Evolutionary conservation across 1,140 invertebrate species (phyloP), one percentile per base, ranked within the genome.

Genomic region (Zeugodacus cucurbitae): DNA sequence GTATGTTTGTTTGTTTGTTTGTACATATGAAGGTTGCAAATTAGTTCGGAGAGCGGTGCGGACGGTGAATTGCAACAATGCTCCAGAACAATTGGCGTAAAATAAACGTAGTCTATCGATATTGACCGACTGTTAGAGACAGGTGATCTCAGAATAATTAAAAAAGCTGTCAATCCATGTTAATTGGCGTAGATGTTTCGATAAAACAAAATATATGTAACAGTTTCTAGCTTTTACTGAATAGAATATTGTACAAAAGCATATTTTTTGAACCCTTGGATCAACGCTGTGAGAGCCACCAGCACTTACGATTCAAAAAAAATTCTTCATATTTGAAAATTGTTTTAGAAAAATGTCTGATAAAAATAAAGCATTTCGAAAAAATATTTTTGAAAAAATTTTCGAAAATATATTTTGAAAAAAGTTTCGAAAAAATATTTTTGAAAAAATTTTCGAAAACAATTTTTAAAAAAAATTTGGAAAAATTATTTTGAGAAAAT

Each of bases 101-200:
- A 29, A 17, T 67, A 67, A 14, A 29, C 59, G 59, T 10, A 20
- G 62, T 4, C 7, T 54, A 17, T 3, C 48, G 48, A 54, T 54
- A 54, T 34, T 48, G 41, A 82, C 22, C 20, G 3, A 37, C n/a
- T 8, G 11, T 3, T 82, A 14, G 37, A 41, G 20, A 20, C 74
- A 48, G 74, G n/a, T 82, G 74, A 82, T 48, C 74, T 82, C 44
- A 82, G 41, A 82, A 54, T 82, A 48, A 44, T 26, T 54, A 8
- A 48, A 29, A 54, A 44, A 48, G 44, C 41, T 82, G 8, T 82
- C 74, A 22, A 10, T 82, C 41, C 14, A 4, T 44, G 48, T 82
- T 54, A 26, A 82, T 74, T 37, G 1, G 2, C 70, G 34, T 74
- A 37, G 1, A 22, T 41, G 22, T 32, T 34, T 70, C 17, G 26